Evolutionary conservation across 1,140 invertebrate species (phyloP), one percentile per base, ranked within the genome.

Genomic region (Caerostris darwini): DNA sequence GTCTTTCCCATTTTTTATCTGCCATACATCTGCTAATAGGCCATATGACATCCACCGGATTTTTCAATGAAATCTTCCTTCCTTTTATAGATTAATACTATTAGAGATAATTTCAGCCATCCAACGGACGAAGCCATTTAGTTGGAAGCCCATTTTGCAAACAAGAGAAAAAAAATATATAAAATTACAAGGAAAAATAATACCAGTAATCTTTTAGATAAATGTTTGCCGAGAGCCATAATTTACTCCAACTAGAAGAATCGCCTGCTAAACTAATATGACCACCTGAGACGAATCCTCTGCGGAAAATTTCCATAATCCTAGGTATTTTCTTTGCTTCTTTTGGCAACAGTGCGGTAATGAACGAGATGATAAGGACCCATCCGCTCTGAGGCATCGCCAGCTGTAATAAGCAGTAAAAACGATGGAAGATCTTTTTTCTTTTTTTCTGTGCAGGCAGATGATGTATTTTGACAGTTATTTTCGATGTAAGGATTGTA

Each of bases 121-220:
- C 14, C 50, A 34, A 77, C 50, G 50, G 71, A 77, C 71, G 71
- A 77, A 50, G 34, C 71, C 71, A 77, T 77, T 77, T 77, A 53
- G 34, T 7, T 77, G 71, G 71, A 53, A 77, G 71, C 71, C 71
- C 19, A 77, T 77, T 77, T 77, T 53, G 71, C 34, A 53, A 8
- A 77, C 19, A 53, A 34, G 71, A 7, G 19, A 19, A n/a, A 8
- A 64, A 64, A 17, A 64, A n/a, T n/a, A n/a, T 10, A 7, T 3
- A 5, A 53, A 77, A 12, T 10, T 7, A 71, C 6, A 50, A 77
- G 50, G 12, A 50, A 71, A 7, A 77, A 50, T 53, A 77, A 34
- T 77, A 77, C 53, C 53, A 77, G 34, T 77, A 77, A 77, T 77
- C 71, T 77, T 77, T 77, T 77, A 77, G 71, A 77, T 77, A 77